These are phyloP conservation scores for Clupea harengus DNA, from an alignment of 2,113 vertebrate species.

Conservation along the genomic window DNA sequence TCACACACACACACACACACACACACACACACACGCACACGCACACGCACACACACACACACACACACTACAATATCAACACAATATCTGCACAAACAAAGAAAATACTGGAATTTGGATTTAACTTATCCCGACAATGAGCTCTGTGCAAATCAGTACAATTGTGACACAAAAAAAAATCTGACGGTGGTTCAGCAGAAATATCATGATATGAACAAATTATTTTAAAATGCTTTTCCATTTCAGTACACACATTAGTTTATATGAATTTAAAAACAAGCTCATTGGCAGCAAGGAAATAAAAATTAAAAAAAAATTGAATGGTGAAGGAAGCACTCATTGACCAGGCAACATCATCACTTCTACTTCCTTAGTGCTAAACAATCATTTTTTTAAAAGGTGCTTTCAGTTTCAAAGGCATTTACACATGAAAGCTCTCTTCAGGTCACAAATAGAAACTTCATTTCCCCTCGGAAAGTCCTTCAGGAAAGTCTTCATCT, in stretches of 20 bases:
- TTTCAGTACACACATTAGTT: background rate
- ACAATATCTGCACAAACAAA: background rate
- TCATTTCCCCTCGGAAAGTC: background rate
- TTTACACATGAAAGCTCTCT: background rate
- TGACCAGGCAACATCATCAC: background rate
- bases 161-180: background rate
- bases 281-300: background rate
- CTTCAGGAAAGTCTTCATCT: too few species aligned
- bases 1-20: background rate
- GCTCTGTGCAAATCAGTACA: constrained; percentile 16
- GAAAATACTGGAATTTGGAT: background rate
- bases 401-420: constrained; percentile 37
- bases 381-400: constrained; percentile 19
- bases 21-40: background rate
- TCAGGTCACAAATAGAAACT: background rate
- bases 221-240: background rate
- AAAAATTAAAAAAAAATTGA: background rate
- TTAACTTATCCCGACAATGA: constrained; percentile 6
- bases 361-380: background rate
- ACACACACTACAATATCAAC: background rate
- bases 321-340: background rate
- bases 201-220: background rate
- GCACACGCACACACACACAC: background rate
- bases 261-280: background rate
- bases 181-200: background rate